These are phyloP conservation scores for Vombatus ursinus DNA, from an alignment of 2,113 vertebrate genomes.

Conservation along the genomic window DNA sequence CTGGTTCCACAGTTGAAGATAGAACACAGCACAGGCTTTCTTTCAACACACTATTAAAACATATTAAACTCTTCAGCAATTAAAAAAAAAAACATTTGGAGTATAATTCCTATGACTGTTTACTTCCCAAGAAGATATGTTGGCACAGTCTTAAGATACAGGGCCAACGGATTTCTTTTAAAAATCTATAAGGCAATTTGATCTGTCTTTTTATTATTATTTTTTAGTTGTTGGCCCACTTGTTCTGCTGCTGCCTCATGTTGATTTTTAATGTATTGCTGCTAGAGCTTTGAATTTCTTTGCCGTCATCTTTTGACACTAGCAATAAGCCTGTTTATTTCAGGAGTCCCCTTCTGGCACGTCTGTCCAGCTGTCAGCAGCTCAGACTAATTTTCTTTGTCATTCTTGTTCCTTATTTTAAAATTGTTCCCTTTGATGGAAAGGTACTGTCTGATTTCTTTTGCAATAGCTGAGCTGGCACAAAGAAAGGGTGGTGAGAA, in stretches of 20 bases:
- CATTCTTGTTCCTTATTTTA: neutral
- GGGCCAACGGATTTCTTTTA: neutral
- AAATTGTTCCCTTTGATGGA: neutral
- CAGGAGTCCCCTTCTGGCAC: neutral
- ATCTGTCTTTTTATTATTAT: neutral
- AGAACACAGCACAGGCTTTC: neutral
- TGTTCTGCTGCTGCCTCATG: neutral
- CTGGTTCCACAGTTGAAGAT: neutral
- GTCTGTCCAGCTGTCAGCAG: neutral
- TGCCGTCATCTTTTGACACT: neutral
- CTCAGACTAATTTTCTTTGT: neutral
- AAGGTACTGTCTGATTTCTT: neutral
- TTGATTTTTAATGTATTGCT: neutral
- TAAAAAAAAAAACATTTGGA: neutral
- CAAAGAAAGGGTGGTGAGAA: neutral
- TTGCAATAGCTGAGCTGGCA: neutral
- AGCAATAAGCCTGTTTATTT: neutral
- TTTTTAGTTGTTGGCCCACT: neutral
- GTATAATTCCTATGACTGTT: neutral
- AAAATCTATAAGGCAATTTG: neutral
- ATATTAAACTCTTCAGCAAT: neutral
- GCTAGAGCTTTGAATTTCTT: neutral
- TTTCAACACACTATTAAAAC: neutral
- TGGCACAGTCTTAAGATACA: neutral
- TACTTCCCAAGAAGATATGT: neutral